Evolutionary conservation across 1,140 invertebrate species (phyloP), one percentile per base, ranked within the genome.

Genomic region (Homalodisca vitripennis): DNA sequence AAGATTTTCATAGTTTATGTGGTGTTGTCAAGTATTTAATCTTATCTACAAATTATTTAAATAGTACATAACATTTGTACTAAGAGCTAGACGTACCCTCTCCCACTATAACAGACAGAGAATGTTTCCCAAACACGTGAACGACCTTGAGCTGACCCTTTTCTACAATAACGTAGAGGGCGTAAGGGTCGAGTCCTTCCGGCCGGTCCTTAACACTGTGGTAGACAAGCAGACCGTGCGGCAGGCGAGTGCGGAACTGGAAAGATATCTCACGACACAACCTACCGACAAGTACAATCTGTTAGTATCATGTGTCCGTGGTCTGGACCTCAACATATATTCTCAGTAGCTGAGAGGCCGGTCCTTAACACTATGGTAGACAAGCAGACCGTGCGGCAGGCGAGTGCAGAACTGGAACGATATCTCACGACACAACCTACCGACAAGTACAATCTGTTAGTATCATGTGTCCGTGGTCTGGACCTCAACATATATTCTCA

Each of bases 301-400:
- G 6, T 53, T 12, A 95, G 89, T 74, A 93, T 94, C 34, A 95
- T 89, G 79, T 95, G 94, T 24, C 94, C 82, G 67, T 92, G 92
- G 76, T 94, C 93, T 12, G 92, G 92, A 74, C 88, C 87, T n/a
- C 88, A 81, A 66, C 88, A 86, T 68, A 88, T 86, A 41, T 10
- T 41, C 6, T 41, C 17, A 41, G 34, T 41, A n/a, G n/a, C n/a
- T n/a, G n/a, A n/a, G 79, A 27, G 91, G 90, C 29, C 84, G 79
- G 78, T 92, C 89, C 79, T 93, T 92, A 29, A 94, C 91, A 78
- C 92, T 93, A 77, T 95, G 92, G 79, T 94, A 95, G 3, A 94
- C 90, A 46, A 95, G 79, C 13, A 95, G 82, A 13, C 92, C 92
- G 78, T 95, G 92, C 6, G 92, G 92, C 71, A 94, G 82, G 77